Evolutionary conservation across 2,113 vertebrate species (phyloP).

Genomic region (Dunckerocampus dactyliophorus): DNA sequence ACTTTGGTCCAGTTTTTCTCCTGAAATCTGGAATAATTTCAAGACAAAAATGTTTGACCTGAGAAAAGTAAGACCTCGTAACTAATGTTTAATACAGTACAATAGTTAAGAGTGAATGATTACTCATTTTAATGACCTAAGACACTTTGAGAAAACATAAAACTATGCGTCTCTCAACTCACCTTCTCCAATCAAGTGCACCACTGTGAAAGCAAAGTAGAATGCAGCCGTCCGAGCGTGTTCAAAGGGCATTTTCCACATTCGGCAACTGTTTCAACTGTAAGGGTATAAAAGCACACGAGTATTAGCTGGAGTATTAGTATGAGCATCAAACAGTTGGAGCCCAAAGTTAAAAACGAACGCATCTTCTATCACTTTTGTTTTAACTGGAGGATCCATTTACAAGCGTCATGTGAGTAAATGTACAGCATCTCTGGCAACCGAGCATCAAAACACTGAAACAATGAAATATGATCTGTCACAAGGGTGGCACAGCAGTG

Average conservation of each 20-base stretch:
- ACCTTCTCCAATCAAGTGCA: constrained; percentile 44
- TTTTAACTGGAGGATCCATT: constrained; percentile 24
- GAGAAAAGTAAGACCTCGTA: no score
- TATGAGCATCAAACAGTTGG: background rate
- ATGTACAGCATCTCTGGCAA: constrained; percentile 10
- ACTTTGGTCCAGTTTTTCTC: no score
- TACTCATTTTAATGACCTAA: no score
- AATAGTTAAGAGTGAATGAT: background rate
- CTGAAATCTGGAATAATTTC: no score
- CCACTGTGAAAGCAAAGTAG: constrained; percentile 44
- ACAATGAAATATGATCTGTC: background rate
- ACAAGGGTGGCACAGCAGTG: background rate
- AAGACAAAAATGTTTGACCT: no score
- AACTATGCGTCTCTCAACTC: background rate
- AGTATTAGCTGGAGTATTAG: background rate
- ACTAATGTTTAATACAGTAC: background rate
- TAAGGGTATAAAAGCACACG: background rate
- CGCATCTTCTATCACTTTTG: constrained; percentile 30
- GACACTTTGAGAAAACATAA: background rate
- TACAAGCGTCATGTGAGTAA: constrained; percentile 19
- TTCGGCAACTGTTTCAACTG: constrained; percentile 13
- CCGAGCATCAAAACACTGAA: background rate
- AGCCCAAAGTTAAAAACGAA: background rate
- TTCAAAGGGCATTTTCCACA: constrained; percentile 26
- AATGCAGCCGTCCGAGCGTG: constrained; percentile 22